Conservation (phyloP, 2,113 vertebrate species). For the Triplophysa rosa region DNA sequence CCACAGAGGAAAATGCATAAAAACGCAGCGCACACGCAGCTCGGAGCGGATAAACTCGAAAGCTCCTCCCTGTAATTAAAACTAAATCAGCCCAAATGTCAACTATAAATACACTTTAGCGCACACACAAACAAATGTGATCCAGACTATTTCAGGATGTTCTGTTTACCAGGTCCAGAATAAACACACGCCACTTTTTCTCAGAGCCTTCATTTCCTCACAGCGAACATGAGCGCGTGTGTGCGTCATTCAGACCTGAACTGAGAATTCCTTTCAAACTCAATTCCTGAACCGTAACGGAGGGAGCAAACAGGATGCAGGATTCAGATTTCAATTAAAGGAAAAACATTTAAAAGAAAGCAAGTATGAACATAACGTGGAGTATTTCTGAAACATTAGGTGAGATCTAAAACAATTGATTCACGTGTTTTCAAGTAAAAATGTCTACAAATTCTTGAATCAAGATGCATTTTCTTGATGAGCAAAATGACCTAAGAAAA, state of each 20-base stretch:
- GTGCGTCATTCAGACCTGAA: background rate
- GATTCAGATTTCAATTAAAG: no score
- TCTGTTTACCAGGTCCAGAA: slow-evolving; percentile 32
- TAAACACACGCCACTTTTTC: slow-evolving; percentile 22
- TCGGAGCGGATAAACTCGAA: slow-evolving; percentile 22
- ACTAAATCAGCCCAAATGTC: slow-evolving; percentile 52
- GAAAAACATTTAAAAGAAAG: background rate
- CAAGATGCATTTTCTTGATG: no score
- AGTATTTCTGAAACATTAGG: no score
- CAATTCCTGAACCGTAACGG: no score
- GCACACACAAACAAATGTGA: background rate
- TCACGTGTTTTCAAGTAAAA: no score
- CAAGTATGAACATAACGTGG: no score
- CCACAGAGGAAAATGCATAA: slow-evolving; percentile 7
- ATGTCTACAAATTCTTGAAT: no score
- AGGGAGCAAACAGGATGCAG: no score
- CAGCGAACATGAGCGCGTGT: slow-evolving; percentile 1
- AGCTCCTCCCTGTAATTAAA: slow-evolving; percentile 57
- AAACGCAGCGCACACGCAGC: slow-evolving; percentile 1
- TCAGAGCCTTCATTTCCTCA: slow-evolving; percentile 21
- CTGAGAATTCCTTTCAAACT: no score
- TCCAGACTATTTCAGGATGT: slow-evolving; percentile 14
- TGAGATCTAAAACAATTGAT: no score
- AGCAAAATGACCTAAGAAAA: no score
- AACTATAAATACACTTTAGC: slow-evolving; percentile 56